These are phyloP conservation scores for Malurus elegans DNA, from an alignment of 2,113 vertebrate genomes.

Conservation along the genomic window DNA sequence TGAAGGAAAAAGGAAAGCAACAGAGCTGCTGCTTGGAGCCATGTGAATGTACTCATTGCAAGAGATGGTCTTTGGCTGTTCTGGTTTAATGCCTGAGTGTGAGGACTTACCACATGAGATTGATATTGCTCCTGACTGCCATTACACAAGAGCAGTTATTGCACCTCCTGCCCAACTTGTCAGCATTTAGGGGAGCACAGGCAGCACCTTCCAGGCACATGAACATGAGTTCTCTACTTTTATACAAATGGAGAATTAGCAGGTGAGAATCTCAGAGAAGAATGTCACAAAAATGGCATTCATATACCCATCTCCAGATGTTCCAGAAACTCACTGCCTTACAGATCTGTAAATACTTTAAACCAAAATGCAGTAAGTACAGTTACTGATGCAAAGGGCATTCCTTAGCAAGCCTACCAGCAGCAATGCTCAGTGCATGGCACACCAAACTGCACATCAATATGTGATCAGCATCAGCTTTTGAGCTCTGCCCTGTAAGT, in stretches of 20 bases:
- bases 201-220: neutral
- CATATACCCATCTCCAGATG: neutral
- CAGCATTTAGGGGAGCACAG: neutral
- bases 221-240: neutral
- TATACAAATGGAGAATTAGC: neutral
- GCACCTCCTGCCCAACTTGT: neutral
- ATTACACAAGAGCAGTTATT: neutral
- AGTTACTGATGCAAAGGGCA: neutral
- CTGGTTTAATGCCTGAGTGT: neutral
- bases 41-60: neutral
- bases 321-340: neutral
- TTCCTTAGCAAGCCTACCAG: neutral
- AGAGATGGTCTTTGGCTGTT: neutral
- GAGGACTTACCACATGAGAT: rapidly evolving
- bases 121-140: neutral
- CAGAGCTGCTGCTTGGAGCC: neutral
- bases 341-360: neutral
- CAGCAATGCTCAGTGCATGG: neutral
- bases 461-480: slow-evolving; percentile 14
- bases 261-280: neutral
- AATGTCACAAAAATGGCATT: neutral
- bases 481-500: neutral
- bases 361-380: neutral
- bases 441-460: neutral
- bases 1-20: neutral